Base-by-base conservation (phyloP, 2,888 invertebrate species). In the Atethmia centrago region DNA sequence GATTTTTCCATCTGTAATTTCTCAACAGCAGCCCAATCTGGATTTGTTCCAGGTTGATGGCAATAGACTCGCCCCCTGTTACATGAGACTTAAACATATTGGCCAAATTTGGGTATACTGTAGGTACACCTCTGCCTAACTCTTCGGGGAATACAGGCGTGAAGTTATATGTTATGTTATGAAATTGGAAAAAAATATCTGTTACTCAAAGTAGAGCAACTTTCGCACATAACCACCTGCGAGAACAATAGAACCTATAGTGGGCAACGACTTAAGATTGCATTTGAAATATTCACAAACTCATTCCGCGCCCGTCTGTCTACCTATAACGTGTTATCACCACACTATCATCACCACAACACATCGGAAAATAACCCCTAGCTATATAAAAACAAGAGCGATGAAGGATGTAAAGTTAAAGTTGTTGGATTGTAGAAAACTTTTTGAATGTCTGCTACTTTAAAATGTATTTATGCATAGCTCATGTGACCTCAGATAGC, bases 221-320 rank as follows among this genome's bases (percentile, higher is more conserved):
- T 74, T 90, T 40, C 84, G 7, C 77, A 70, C 74, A 75, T 51
- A 69, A 58, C 58, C 82, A 81, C 87, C 84, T 77, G 79, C 62
- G 89, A 91, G 91, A 95, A 96, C 96, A 96, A 96, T 95, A 93
- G 94, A 80, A 91, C 90, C 92, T 94, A 92, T 92, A 93, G 93
- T 93, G 92, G 92, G 87, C 94, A 94, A 93, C 92, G 92, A 90
- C 90, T 91, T 88, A 91, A 94, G 95, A 95, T 96, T 95, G 94
- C 93, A 89, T 95, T 94, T 95, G 93, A 95, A 96, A 95, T 96
- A 96, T 95, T 95, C 95, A 96, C 94, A 92, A 92, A 92, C 92
- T 93, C 93, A 95, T 95, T 95, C 93, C 94, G 93, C 92, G 92
- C 93, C 93, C 92, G 94, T 89, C 92, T 93, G 94, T 95, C 94